Percentiles rank a stretch among this genome's conserved stretches.
phyloP scores from a whole-genome alignment of 2,113 vertebrate genomes.

The Athene noctua region DNA sequence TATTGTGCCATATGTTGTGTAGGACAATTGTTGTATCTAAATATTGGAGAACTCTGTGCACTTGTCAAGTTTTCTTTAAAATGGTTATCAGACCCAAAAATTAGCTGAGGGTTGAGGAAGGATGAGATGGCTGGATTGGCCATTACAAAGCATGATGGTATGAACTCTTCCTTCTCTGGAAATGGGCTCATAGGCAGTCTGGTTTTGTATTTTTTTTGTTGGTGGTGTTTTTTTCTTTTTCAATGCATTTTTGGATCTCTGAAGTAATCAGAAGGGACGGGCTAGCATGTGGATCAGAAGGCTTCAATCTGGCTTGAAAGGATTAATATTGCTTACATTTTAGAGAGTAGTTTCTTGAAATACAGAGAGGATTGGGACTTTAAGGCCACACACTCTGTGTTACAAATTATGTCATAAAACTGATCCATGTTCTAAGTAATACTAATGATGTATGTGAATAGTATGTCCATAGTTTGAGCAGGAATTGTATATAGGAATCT shows the following conservation, averaged over 20 bases:
- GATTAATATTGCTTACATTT: background rate
- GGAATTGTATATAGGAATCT: background rate
- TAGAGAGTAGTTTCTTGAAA: background rate
- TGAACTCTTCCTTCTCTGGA: background rate
- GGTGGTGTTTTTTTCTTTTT: background rate
- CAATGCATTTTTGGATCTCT: background rate
- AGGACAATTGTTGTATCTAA: background rate
- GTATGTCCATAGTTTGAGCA: background rate
- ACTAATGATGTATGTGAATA: background rate
- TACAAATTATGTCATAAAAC: background rate
- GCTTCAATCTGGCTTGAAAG: background rate
- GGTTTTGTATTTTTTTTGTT: background rate
- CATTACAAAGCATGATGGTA: background rate
- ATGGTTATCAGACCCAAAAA: background rate
- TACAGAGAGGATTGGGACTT: background rate
- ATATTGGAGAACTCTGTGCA: background rate
- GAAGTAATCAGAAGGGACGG: background rate
- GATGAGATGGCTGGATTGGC: background rate
- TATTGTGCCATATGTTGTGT: accelerated
- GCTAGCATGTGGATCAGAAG: background rate
- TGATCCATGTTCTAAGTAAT: background rate
- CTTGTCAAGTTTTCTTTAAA: background rate
- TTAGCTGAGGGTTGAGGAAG: background rate
- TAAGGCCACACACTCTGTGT: background rate
- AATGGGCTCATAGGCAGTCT: background rate